Evolutionary conservation across 2,797 vertebrate genomes (phyloP).

Genomic region (Vultur gryphus): DNA sequence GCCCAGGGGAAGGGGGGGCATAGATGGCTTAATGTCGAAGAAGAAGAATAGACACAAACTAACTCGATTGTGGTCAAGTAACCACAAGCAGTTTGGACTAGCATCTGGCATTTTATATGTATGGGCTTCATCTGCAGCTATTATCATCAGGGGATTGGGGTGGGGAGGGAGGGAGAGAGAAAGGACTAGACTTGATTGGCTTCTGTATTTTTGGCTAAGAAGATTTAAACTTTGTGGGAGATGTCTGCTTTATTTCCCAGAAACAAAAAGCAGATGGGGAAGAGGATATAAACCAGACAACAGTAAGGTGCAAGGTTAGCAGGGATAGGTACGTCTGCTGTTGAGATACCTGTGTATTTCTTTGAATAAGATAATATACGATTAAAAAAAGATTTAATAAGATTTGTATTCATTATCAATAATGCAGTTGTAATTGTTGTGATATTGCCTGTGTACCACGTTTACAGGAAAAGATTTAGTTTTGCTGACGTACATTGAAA

Average conservation of each 20-base stretch:
- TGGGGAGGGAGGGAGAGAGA: not conserved
- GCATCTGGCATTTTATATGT: not conserved
- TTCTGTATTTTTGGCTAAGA: constrained; percentile 32
- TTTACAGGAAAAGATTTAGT: not conserved
- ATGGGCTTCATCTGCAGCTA: not conserved
- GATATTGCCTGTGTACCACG: not conserved
- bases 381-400: not conserved
- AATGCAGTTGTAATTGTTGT: not conserved
- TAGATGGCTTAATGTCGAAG: not conserved
- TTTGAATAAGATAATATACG: not conserved
- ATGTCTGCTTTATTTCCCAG: constrained; percentile 25
- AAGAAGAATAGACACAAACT: not conserved
- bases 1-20: not conserved
- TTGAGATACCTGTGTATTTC: not conserved
- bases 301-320: not conserved
- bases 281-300: not conserved
- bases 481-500: not conserved
- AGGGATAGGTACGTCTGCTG: not conserved
- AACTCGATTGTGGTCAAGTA: not conserved
- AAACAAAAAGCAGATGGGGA: constrained; percentile 30
- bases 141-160: not conserved
- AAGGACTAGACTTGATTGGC: not conserved
- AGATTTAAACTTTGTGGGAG: not conserved
- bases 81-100: not conserved
- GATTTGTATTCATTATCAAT: not conserved